Percentiles rank a stretch among this genome's conserved stretches.
These are phyloP conservation scores for Lordiphosa andalusiaca DNA, from an alignment of 2,888 invertebrate genomes.

Conservation along the genomic window DNA sequence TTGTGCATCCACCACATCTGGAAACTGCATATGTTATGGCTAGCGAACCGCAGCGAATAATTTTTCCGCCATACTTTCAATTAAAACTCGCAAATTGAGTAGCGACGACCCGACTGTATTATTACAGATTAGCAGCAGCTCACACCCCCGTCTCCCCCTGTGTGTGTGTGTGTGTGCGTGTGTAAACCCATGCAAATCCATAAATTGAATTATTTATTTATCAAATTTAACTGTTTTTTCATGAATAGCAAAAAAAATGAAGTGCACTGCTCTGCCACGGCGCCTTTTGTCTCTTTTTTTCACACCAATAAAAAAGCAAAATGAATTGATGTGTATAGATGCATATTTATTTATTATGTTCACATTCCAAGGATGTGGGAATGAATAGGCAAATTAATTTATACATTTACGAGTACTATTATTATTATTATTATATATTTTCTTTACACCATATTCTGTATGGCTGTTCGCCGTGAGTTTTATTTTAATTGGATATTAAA, in stretches of 20 bases:
- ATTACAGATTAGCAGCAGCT: constrained; percentile 46
- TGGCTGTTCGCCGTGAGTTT: constrained; percentile 34
- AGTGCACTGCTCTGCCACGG: constrained; percentile 14
- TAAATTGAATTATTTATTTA: constrained; percentile 56
- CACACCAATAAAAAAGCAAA: constrained; percentile 21
- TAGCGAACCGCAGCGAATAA: neutral
- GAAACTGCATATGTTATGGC: constrained; percentile 1
- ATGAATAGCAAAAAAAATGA: constrained; percentile 24
- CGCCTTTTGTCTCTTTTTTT: constrained; percentile 29
- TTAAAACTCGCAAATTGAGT: constrained; percentile 28
- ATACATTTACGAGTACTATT: constrained; percentile 37
- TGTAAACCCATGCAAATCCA: constrained; percentile 34
- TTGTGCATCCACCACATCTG: too few relatives aligned
- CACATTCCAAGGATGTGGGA: constrained; percentile 66
- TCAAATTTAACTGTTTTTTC: constrained; percentile 31
- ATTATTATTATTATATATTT: constrained; percentile 9
- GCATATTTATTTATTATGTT: constrained; percentile 42
- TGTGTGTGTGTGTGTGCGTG: neutral
- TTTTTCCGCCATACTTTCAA: constrained; percentile 18
- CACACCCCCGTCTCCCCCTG: constrained; percentile 1
- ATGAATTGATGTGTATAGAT: constrained; percentile 28
- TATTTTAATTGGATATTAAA: constrained; percentile 56
- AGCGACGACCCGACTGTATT: constrained; percentile 37
- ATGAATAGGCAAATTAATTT: constrained; percentile 68
- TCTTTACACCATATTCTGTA: constrained; percentile 19